phyloP scores from a whole-genome alignment of 1,140 invertebrate genomes.

The Littorina saxatilis region DNA sequence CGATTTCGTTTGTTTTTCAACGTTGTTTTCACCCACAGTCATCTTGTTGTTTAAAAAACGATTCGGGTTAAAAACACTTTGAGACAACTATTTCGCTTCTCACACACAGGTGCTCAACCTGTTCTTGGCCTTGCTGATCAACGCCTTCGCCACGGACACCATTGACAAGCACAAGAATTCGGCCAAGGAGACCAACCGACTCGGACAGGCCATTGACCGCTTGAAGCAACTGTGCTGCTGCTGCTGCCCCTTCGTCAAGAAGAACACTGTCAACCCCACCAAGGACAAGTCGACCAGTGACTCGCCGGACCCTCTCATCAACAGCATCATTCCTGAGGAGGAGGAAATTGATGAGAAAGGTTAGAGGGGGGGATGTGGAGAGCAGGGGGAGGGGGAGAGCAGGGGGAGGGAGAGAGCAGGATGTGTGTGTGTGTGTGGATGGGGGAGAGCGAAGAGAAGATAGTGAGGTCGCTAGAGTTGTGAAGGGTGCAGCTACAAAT shows the following conservation, averaged over 20 bases:
- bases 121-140: conserved; percentile 98
- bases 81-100: background rate
- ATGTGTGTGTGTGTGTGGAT: background rate
- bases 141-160: conserved; percentile 92
- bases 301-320: conserved; percentile 17
- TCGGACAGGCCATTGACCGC: conserved; percentile 55
- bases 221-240: conserved; percentile 59
- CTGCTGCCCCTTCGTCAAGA: conserved; percentile 84
- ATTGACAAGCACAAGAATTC: conserved; percentile 88
- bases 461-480: background rate
- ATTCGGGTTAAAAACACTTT: no score
- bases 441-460: background rate
- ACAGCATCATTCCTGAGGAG: conserved; percentile 25
- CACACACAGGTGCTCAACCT: conserved; percentile 96
- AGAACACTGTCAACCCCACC: conserved; percentile 93
- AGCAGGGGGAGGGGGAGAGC: background rate
- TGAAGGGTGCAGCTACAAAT: no score
- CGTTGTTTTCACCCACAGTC: no score
- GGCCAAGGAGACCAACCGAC: conserved; percentile 60
- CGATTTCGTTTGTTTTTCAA: no score
- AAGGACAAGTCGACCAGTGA: conserved; percentile 76
- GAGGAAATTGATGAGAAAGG: conserved; percentile 15
- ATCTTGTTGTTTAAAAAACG: no score
- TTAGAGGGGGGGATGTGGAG: background rate
- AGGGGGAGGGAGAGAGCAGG: background rate